phyloP scores from a whole-genome alignment of 2,113 vertebrate genomes.

The Bambusicola thoracicus region DNA sequence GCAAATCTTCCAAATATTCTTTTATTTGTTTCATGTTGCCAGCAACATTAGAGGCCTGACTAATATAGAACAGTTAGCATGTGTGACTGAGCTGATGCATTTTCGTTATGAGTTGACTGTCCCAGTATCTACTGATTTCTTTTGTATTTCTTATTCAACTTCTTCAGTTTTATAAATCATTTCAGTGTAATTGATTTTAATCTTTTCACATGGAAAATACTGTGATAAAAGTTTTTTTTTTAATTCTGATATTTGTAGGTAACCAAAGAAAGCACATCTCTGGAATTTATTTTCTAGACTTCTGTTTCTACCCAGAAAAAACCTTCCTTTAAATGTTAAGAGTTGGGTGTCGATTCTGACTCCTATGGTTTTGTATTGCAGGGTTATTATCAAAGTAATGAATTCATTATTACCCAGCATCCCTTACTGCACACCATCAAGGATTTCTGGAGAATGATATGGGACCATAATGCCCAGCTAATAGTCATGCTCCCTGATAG shows the following conservation, averaged over 20 bases:
- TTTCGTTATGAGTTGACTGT: neutral
- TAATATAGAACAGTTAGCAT: neutral
- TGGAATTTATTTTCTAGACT: neutral
- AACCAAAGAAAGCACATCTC: neutral
- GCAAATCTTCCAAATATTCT: neutral
- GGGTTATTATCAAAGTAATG: slow-evolving; percentile 90
- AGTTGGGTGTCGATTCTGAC: neutral
- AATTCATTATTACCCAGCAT: slow-evolving; percentile 96
- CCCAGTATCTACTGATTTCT: neutral
- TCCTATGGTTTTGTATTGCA: slow-evolving; percentile 61
- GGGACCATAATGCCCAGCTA: slow-evolving; percentile 92
- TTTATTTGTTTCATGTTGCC: neutral
- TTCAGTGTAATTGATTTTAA: neutral
- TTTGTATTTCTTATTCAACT: neutral
- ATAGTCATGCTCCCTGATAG: slow-evolving; percentile 90
- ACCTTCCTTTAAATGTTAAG: neutral
- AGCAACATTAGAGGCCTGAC: neutral
- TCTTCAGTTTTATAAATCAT: neutral
- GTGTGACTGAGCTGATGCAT: neutral
- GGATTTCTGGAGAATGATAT: slow-evolving; percentile 98
- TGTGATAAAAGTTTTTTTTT: neutral
- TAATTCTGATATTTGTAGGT: neutral
- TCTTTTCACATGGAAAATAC: neutral
- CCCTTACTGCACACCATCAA: slow-evolving; percentile 90
- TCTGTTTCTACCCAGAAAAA: neutral